Conservation (phyloP, 1,140 invertebrate species). For the Metopolophium dirhodum region DNA sequence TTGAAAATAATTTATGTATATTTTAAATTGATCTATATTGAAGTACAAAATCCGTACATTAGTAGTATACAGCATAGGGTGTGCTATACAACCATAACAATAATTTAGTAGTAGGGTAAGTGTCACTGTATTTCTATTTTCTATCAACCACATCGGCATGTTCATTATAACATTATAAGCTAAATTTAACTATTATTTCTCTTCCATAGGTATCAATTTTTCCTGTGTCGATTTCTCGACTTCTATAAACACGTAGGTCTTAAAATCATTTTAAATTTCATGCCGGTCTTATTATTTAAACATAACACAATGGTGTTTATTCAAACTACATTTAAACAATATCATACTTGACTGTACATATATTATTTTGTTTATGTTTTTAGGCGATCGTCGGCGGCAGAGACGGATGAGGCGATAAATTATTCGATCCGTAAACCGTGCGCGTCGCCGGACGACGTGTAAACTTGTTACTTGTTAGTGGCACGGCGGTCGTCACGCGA, state of each 20-base stretch:
- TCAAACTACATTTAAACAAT: not conserved
- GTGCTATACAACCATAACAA: no score
- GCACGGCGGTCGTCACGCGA: conserved; percentile 22
- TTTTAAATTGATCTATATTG: no score
- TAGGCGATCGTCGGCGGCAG: not conserved
- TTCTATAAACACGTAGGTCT: not conserved
- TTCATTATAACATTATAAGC: not conserved
- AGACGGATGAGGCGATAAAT: conserved; percentile 13
- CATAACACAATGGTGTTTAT: not conserved
- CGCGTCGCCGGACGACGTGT: not conserved
- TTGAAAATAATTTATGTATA: no score
- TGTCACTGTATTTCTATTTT: no score
- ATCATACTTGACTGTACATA: not conserved
- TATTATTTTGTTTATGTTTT: not conserved
- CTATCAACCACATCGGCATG: no score
- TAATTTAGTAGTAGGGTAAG: no score
- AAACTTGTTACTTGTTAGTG: conserved; percentile 14
- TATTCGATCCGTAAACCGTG: not conserved
- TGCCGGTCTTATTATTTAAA: not conserved
- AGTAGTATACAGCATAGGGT: no score
- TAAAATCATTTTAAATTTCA: not conserved
- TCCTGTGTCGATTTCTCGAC: not conserved
- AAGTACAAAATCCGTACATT: no score
- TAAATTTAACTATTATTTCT: not conserved
- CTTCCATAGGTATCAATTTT: not conserved